phyloP scores from a whole-genome alignment of 2,888 invertebrate species.

The Prenolepis imparis region DNA sequence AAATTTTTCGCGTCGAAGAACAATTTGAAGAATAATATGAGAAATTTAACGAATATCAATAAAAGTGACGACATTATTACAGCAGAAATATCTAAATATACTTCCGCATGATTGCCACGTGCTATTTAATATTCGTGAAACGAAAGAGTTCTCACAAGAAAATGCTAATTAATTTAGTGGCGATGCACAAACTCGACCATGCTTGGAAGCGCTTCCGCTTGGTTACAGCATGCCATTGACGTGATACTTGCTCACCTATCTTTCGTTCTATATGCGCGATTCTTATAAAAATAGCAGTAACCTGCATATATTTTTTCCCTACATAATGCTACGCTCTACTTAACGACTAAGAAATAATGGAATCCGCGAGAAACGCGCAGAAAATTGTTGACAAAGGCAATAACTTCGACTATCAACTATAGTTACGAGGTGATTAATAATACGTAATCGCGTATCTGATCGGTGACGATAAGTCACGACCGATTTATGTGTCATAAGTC shows the following conservation, averaged over 20 bases:
- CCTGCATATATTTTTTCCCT: constrained; percentile 19
- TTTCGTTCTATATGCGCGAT: constrained; percentile 29
- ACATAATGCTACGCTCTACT: constrained; percentile 34
- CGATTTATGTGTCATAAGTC: background rate
- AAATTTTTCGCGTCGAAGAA: background rate
- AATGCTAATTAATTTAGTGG: constrained; percentile 73
- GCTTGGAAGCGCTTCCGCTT: constrained; percentile 75
- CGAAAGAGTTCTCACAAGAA: constrained; percentile 26
- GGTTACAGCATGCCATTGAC: constrained; percentile 68
- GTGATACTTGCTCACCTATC: constrained; percentile 43
- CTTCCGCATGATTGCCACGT: background rate
- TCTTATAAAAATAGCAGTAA: constrained; percentile 38
- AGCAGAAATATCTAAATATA: background rate
- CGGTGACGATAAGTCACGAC: background rate
- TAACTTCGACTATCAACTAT: constrained; percentile 1
- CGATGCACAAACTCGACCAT: constrained; percentile 63
- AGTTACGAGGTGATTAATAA: constrained; percentile 22
- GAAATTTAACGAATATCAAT: background rate
- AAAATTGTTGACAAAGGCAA: constrained; percentile 9
- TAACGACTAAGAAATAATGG: constrained; percentile 37
- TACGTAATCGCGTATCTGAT: constrained; percentile 2
- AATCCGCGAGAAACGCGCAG: constrained; percentile 26
- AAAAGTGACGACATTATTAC: background rate
- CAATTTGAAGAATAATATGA: background rate
- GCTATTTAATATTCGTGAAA: background rate